Evolutionary conservation across 2,113 vertebrate genomes (phyloP), one percentile per base, ranked within the genome.

Genomic region (Prunella fulvescens): DNA sequence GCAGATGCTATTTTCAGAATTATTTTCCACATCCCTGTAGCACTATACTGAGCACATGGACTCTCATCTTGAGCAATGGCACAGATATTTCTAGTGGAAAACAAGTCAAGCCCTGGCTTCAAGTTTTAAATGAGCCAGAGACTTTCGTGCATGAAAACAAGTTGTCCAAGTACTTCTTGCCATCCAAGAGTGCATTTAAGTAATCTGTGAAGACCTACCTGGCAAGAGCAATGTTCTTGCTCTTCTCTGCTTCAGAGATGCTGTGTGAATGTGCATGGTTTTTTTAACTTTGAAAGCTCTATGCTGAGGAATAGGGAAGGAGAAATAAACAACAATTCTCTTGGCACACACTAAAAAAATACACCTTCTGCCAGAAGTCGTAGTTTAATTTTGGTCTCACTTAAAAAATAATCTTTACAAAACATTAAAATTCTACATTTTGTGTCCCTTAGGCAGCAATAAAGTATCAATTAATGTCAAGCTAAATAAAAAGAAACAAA

Each of bases 391-490:
- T 90, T 70, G 56, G 28, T 74, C 28, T 89, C 73, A 47, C 56
- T 95, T 89, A 31, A 79, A 96, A 96, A 86, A 93, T 65, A 94
- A 96, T 84, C 73, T 74, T 86, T 64, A 56, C 19, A 69, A 77
- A 88, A 79, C 65, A 69, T 87, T 79, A 65, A 92, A 89, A 57
- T 39, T 77, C 45, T 65, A 45, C 14, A 54, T 86, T 81, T 92
- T 81, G 24, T 71, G 65, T 93, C 69, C 73, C 61, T 79, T 42
- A 91, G 70, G 83, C 69, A 66, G 37, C 33, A 77, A 66, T 13
- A 71, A 91, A 84, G 22, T 48, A 86, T 56, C 44, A 81, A 61
- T 86, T 83, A 83, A 78, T 64, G 48, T 81, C 56, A 78, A 81
- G 31, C 6, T 50, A 88, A 87, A 85, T 62, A 67, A 93, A 84